Evolutionary conservation across 2,797 vertebrate species (phyloP).

Genomic region (Danio albolineatus): DNA sequence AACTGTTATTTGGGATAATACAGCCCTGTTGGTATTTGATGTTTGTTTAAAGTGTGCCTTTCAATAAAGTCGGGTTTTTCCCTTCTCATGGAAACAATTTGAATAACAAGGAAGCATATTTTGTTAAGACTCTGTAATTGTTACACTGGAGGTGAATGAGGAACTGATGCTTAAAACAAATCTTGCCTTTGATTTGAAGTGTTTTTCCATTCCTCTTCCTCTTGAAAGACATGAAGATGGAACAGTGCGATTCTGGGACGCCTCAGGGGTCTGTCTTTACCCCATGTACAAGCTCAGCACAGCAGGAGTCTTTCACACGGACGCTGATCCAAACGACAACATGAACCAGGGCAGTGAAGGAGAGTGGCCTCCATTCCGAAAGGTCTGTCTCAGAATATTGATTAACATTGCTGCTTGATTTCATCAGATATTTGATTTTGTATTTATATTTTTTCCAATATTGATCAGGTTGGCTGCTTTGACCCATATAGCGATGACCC

Average conservation of each 20-base stretch:
- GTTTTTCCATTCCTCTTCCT: conserved; percentile 16
- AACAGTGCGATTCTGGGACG: conserved; percentile 96
- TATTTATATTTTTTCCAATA: neutral
- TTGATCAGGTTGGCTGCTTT: conserved; percentile 92
- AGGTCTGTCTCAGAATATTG: conserved; percentile 76
- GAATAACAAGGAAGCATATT: neutral
- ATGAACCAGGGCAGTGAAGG: conserved; percentile 89
- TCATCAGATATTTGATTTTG: neutral
- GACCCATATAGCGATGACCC: conserved; percentile 99
- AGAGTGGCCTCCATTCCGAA: conserved; percentile 96
- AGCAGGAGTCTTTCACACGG: conserved; percentile 89
- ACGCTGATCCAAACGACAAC: conserved; percentile 91
- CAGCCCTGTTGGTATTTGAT: neutral
- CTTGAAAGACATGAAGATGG: conserved; percentile 91
- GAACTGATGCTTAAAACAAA: neutral
- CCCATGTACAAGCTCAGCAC: conserved; percentile 95
- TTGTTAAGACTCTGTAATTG: neutral
- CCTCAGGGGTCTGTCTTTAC: conserved; percentile 92
- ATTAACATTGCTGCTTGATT: neutral
- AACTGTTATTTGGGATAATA: neutral
- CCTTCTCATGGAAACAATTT: neutral
- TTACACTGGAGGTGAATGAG: neutral
- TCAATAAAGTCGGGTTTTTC: neutral
- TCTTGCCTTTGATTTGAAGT: neutral
- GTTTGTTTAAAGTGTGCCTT: neutral